phyloP scores from a whole-genome alignment of 2,797 vertebrate species.

The Cyclopterus lumpus region DNA sequence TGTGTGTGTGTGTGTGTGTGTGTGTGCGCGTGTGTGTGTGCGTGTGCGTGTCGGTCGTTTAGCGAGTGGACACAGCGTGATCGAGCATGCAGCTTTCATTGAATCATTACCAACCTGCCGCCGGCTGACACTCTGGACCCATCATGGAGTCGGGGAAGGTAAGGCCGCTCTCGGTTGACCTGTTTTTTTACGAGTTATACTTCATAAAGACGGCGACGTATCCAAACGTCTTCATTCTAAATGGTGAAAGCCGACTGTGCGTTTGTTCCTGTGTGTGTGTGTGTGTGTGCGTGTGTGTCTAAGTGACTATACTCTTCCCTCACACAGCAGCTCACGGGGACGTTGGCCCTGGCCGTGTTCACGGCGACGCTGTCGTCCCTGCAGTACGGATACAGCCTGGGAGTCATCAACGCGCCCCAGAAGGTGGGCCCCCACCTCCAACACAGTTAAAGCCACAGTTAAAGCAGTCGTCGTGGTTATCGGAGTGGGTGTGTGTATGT shows the following conservation, averaged over 20 bases:
- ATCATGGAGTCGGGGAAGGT: slow-evolving; percentile 76
- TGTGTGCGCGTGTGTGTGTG: background rate
- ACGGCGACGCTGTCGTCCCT: slow-evolving; percentile 91
- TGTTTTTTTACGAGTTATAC: too few relatives aligned
- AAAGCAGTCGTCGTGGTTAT: too few relatives aligned
- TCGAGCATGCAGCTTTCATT: slow-evolving; percentile 52
- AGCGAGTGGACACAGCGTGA: slow-evolving; percentile 74
- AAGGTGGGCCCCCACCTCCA: slow-evolving; percentile 77
- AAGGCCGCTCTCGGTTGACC: too few relatives aligned
- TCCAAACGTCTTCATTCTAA: background rate
- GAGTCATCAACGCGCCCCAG: slow-evolving; percentile 97
- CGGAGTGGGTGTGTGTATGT: too few relatives aligned
- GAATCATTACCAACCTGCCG: slow-evolving; percentile 73
- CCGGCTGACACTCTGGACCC: slow-evolving; percentile 55
- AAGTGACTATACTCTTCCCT: background rate
- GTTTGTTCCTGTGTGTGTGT: slow-evolving; percentile 1
- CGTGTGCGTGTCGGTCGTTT: slow-evolving; percentile 17
- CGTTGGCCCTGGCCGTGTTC: slow-evolving; percentile 88
- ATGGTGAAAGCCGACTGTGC: background rate
- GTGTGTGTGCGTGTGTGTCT: background rate
- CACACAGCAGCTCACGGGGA: slow-evolving; percentile 87
- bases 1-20: slow-evolving; percentile 6
- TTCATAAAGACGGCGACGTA: background rate
- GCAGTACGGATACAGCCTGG: slow-evolving; percentile 93
- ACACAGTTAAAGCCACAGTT: too few relatives aligned